phyloP scores from a whole-genome alignment of 1,140 invertebrate species.

The Paralvinella palmiformis region DNA sequence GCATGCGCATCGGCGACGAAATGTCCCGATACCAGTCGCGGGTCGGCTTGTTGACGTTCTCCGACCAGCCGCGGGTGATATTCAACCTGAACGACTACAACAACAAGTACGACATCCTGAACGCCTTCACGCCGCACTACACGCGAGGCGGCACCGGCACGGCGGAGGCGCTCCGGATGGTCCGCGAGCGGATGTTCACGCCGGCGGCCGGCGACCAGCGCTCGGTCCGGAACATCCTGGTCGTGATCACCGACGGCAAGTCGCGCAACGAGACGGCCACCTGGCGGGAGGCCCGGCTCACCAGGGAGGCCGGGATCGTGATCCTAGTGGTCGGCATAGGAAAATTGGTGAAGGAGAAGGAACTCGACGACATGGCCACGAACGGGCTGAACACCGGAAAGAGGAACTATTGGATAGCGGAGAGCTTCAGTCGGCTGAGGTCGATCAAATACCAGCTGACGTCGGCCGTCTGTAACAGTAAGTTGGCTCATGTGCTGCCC shows the following conservation, averaged over 20 bases:
- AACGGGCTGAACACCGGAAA: neutral
- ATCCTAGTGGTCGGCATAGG: neutral
- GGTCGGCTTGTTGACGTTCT: constrained; percentile 10
- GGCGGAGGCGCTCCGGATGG: neutral
- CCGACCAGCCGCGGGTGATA: neutral
- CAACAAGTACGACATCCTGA: constrained; percentile 11
- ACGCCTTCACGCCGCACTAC: constrained; percentile 7
- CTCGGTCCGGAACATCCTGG: constrained; percentile 33
- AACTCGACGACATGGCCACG: neutral
- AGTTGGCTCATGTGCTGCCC: too few relatives aligned
- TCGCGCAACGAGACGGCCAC: neutral
- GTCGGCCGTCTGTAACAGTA: too few relatives aligned
- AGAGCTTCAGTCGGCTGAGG: too few relatives aligned
- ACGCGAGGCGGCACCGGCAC: neutral
- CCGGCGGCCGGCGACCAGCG: constrained; percentile 28
- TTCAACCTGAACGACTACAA: constrained; percentile 14
- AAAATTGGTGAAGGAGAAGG: neutral
- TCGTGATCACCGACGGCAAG: constrained; percentile 36
- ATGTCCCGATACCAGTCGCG: neutral
- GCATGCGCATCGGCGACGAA: neutral
- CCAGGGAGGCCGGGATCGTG: neutral
- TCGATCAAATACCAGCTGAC: too few relatives aligned
- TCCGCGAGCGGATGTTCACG: constrained; percentile 10
- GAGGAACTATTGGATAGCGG: too few relatives aligned
- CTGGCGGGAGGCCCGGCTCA: neutral